Percentiles rank a stretch among this genome's conserved stretches.
phyloP scores from a whole-genome alignment of 2,888 invertebrate genomes.

The Plutella xylostella region DNA sequence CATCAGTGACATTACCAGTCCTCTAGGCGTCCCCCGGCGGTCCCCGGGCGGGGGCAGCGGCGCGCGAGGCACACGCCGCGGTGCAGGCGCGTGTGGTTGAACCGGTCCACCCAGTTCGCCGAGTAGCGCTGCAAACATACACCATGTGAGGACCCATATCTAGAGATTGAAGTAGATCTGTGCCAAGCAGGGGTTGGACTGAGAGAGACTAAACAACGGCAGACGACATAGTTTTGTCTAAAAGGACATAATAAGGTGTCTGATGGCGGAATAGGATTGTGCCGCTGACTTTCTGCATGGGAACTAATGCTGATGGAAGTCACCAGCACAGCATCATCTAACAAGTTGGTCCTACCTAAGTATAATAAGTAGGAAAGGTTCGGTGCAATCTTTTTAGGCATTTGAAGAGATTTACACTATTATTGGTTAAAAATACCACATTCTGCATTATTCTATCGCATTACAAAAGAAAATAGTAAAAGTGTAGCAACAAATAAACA shows the following conservation, averaged over 20 bases:
- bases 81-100: constrained; percentile 57
- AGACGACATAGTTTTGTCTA: no score
- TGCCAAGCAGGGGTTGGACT: no score
- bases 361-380: background rate
- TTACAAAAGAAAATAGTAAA: background rate
- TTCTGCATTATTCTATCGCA: background rate
- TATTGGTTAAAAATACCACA: background rate
- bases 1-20: background rate
- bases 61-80: constrained; percentile 46
- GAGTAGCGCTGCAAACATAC: constrained; percentile 38
- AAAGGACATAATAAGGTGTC: no score
- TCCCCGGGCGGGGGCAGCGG: constrained; percentile 23
- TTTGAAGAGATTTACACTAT: background rate
- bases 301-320: background rate
- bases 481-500: no score
- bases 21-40: background rate
- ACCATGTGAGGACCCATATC: background rate
- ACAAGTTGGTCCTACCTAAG: background rate
- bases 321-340: background rate
- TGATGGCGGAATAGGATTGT: no score
- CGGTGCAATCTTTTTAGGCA: no score
- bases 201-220: no score
- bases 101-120: constrained; percentile 51
- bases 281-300: no score
- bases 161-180: no score